Evolutionary conservation across 2,113 vertebrate genomes (phyloP).

Genomic region (Mastomys natalensis): DNA sequence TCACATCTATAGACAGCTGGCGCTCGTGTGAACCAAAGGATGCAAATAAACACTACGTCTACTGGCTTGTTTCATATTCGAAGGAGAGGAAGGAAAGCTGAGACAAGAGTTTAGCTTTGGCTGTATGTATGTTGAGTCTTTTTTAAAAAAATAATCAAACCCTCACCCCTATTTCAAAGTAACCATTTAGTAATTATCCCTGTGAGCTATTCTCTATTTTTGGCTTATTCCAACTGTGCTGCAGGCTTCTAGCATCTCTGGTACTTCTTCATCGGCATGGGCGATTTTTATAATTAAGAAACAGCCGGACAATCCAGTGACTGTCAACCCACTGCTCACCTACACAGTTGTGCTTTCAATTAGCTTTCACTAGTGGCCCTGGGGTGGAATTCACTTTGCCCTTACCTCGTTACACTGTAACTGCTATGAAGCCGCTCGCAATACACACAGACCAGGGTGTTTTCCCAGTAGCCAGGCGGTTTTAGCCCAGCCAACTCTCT

Average conservation of each 20-base stretch:
- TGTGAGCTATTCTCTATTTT: neutral
- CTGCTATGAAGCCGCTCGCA: neutral
- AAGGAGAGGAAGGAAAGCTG: neutral
- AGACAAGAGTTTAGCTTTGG: neutral
- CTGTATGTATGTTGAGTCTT: neutral
- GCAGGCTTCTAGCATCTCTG: neutral
- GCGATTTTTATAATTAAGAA: slow-evolving; percentile 3
- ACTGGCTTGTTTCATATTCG: neutral
- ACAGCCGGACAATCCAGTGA: neutral
- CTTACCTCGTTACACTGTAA: neutral
- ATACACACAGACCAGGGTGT: neutral
- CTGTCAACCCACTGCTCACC: neutral
- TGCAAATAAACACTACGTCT: neutral
- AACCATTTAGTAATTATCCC: slow-evolving; percentile 18
- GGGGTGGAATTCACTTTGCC: neutral
- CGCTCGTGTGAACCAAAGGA: neutral
- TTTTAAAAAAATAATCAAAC: neutral
- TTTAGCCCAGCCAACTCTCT: neutral
- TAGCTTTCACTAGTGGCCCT: neutral
- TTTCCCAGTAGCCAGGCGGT: neutral
- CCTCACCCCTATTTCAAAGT: neutral
- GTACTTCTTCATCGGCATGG: neutral
- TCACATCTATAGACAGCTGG: neutral
- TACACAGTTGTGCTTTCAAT: neutral
- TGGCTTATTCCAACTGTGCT: neutral